A percentile compares a stretch with the other conserved stretches of the same genome.
Conservation (phyloP, 1,140 invertebrate species). For the Penaeus chinensis region DNA sequence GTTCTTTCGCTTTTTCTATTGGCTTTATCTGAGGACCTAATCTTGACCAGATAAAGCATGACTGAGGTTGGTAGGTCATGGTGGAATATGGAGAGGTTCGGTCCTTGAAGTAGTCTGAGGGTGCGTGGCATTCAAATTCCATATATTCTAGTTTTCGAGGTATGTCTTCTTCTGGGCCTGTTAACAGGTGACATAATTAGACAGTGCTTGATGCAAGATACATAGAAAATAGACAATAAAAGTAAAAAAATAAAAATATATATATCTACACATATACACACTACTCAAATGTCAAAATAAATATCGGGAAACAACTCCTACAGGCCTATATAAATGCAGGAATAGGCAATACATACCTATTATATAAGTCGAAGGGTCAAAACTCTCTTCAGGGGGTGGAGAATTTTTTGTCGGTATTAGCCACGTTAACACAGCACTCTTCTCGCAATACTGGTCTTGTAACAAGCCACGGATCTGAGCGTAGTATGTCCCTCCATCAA, state of each 20-base stretch:
- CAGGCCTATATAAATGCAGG: not conserved
- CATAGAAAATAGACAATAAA: not conserved
- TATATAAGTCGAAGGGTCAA: conserved; percentile 91
- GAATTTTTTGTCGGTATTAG: conserved; percentile 85
- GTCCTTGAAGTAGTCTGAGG: conserved; percentile 88
- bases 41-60: conserved; percentile 58
- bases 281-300: not conserved
- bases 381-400: conserved; percentile 80
- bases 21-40: conserved; percentile 57
- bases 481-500: conserved; percentile 83
- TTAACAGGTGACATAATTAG: conserved; percentile 53
- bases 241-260: too few relatives aligned
- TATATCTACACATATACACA: too few relatives aligned
- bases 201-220: conserved; percentile 25
- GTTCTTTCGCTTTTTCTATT: conserved; percentile 55
- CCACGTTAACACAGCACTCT: conserved; percentile 94
- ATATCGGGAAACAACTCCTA: not conserved
- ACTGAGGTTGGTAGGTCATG: conserved; percentile 46
- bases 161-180: conserved; percentile 90
- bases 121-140: conserved; percentile 93
- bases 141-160: conserved; percentile 87
- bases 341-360: conserved; percentile 74
- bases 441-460: conserved; percentile 93
- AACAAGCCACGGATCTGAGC: conserved; percentile 90
- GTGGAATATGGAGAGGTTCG: conserved; percentile 81